Percentiles rank a stretch among this genome's conserved stretches.
Conservation (phyloP, 2,113 vertebrate species). For the Rhineura floridana region DNA sequence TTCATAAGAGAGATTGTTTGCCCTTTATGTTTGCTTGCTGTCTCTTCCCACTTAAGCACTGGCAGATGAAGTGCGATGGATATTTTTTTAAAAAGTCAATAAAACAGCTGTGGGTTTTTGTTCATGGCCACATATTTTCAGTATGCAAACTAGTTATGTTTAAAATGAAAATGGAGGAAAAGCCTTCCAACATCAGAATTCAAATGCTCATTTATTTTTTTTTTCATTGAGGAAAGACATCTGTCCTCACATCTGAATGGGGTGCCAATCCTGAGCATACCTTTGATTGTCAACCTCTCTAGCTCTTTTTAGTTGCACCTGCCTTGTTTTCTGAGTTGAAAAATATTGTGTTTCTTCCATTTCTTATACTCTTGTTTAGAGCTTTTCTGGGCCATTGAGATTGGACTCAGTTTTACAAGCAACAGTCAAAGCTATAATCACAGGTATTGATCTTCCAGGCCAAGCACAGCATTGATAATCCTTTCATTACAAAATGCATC, state of each 20-base stretch:
- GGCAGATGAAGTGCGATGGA: not conserved
- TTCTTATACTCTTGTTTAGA: not conserved
- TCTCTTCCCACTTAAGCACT: conserved; percentile 32
- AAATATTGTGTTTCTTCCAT: not conserved
- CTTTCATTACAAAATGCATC: not conserved
- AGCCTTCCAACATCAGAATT: conserved; percentile 28
- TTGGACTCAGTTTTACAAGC: not conserved
- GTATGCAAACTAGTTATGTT: conserved; percentile 34
- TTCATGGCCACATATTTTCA: conserved; percentile 31
- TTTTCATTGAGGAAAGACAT: conserved; percentile 23
- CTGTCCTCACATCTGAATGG: not conserved
- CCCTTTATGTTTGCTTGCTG: not conserved
- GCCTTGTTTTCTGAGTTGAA: not conserved
- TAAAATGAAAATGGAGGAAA: conserved; percentile 18
- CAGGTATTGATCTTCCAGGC: not conserved
- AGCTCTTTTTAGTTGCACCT: conserved; percentile 15
- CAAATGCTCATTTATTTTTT: conserved; percentile 7
- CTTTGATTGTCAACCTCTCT: conserved; percentile 27
- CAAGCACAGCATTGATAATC: conserved; percentile 1
- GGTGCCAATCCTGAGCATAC: conserved; percentile 13
- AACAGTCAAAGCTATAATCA: not conserved
- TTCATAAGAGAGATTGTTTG: conserved; percentile 11
- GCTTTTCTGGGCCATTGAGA: not conserved
- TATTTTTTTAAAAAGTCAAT: conserved; percentile 1
- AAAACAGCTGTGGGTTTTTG: not conserved